Base-by-base conservation (phyloP, 2,113 vertebrate genomes). In the Sinosuthora webbiana region DNA sequence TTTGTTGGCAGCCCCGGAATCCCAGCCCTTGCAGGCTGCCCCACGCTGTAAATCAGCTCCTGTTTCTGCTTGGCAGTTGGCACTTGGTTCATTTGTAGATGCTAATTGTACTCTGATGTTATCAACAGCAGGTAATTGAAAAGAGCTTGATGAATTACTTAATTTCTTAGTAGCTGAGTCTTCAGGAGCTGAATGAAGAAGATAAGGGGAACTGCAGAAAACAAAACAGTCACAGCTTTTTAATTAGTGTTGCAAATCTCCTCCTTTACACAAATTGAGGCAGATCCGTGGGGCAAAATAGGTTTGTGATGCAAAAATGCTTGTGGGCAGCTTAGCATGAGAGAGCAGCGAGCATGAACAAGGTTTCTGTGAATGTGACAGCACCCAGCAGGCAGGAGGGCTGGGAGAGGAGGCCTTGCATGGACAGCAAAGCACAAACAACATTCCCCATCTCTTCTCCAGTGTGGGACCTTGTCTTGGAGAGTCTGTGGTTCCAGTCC, bases 81-180 rank as follows among this genome's bases (percentile, higher is more conserved):
- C 93, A 89, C 96, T 97, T 47, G 95, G 92, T 97, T 98, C 98
- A 95, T 98, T 98, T 98, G 97, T 98, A 97, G 96, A 97, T 97
- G 98, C 98, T 98, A 98, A 99, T 99, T 98, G 98, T 98, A 98
- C 98, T 98, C 98, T 98, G 98, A 98, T 98, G 97, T 98, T 99
- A 99, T 98, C 98, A 98, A 96, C 97, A 97, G 98, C 98, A 98
- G 97, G 98, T 99, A 99, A 99, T 99, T 99, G 99, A 98, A 99
- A 99, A 98, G 97, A 98, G 97, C 98, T 99, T 99, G 99, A 99
- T 99, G 98, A 99, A 99, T 99, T 98, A 98, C 98, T 99, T 98
- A 98, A 99, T 99, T 99, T 98, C 98, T 98, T 98, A 98, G 98
- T 98, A 98, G 98, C 98, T 98, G 98, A 99, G 98, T 98, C 97